Evolutionary conservation across 37 sponge, comb jelly and placozoan species (phyloP).

Genomic region (Spongilla lacustris): DNA sequence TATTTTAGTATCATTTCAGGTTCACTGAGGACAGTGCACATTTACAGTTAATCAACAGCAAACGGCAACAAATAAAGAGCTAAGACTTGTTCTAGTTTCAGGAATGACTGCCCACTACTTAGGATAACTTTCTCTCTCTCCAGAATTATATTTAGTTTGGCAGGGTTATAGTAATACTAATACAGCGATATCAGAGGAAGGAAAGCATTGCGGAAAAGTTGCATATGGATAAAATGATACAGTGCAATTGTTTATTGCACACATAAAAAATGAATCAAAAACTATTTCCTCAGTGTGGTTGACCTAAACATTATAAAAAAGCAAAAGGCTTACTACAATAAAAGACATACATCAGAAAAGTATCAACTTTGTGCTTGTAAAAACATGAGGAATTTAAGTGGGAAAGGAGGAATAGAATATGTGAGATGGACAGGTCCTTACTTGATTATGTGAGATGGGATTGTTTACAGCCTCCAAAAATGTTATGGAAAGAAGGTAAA

Average conservation of each 20-base stretch:
- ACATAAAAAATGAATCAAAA: neutral
- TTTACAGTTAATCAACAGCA: conserved; percentile 24
- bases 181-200: neutral
- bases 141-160: conserved; percentile 32
- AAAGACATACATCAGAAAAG: conserved; percentile 6
- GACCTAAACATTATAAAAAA: conserved; percentile 19
- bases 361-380: neutral
- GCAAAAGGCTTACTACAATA: conserved; percentile 39
- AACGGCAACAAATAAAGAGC: too few relatives aligned
- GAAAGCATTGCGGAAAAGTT: neutral
- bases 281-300: neutral
- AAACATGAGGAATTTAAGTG: neutral
- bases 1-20: too few relatives aligned
- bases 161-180: neutral
- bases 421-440: neutral
- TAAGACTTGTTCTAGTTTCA: too few relatives aligned
- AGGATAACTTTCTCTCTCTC: neutral
- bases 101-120: too few relatives aligned
- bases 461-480: neutral
- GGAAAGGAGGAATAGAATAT: neutral
- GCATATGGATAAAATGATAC: neutral
- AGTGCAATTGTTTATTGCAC: neutral
- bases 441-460: neutral
- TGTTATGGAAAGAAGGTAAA: neutral
- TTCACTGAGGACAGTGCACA: too few relatives aligned